phyloP scores from a whole-genome alignment of 2,113 vertebrate species.

The Cygnus atratus region DNA sequence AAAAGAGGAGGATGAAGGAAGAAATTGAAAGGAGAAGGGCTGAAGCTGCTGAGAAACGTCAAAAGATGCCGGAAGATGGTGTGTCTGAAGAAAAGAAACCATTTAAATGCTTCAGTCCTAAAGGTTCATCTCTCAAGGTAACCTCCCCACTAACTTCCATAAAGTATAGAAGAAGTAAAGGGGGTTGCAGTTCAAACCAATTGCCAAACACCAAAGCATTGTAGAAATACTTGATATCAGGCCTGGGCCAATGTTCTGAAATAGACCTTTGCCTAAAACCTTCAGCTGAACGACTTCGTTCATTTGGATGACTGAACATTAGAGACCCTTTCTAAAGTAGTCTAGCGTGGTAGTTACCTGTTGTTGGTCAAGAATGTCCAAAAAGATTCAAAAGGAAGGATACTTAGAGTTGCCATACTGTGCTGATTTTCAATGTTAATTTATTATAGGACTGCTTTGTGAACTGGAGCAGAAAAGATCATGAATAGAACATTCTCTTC shows the following conservation, averaged over 20 bases:
- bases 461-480: not conserved
- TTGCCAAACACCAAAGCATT: not conserved
- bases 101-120: conserved; percentile 93
- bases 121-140: conserved; percentile 96
- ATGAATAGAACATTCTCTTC: not conserved
- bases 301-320: not conserved
- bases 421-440: not conserved
- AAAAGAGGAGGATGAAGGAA: conserved; percentile 95
- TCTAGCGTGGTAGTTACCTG: not conserved
- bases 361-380: not conserved
- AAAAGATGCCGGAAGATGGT: conserved; percentile 87
- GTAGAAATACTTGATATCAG: not conserved
- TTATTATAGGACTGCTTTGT: not conserved
- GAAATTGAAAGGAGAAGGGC: conserved; percentile 96
- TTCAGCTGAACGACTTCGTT: not conserved
- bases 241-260: not conserved
- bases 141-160: not conserved
- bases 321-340: not conserved
- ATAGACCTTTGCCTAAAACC: not conserved
- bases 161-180: not conserved
- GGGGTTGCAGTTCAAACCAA: not conserved
- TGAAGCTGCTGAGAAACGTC: conserved; percentile 95
- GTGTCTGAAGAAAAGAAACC: conserved; percentile 85
- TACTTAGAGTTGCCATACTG: not conserved
- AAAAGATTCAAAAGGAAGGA: not conserved